Percentiles rank a stretch among this genome's conserved stretches.
These are phyloP conservation scores for Meandrina meandrites DNA, from an alignment of 92 coral and sea anemone genomes.

Conservation along the genomic window DNA sequence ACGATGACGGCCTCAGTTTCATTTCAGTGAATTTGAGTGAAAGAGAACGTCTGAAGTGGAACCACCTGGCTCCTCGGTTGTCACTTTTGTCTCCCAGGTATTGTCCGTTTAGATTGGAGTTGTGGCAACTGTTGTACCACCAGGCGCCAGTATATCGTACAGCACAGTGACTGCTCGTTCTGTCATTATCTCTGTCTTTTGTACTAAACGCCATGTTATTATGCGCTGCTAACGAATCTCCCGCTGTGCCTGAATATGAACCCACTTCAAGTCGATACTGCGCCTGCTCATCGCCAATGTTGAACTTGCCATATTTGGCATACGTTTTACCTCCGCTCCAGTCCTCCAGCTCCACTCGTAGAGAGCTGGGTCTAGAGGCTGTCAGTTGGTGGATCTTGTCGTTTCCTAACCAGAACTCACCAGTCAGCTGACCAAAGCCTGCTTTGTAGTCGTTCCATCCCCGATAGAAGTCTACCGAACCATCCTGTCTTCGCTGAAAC, in stretches of 20 bases:
- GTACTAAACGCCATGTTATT: not conserved
- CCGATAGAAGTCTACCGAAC: conserved; percentile 59
- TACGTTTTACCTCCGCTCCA: conserved; percentile 27
- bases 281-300: conserved; percentile 48
- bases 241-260: conserved; percentile 58
- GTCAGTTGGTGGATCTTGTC: conserved; percentile 61
- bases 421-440: conserved; percentile 59
- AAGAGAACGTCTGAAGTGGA: not conserved
- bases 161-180: not conserved
- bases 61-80: not conserved
- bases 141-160: not conserved
- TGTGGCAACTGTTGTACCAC: not conserved
- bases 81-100: not conserved
- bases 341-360: conserved; percentile 36
- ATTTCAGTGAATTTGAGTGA: not conserved
- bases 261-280: conserved; percentile 52
- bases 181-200: not conserved
- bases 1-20: not conserved
- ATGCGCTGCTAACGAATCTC: conserved; percentile 39
- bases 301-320: conserved; percentile 51
- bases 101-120: conserved; percentile 3
- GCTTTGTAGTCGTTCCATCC: conserved; percentile 54
- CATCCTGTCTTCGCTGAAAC: conserved; percentile 68
- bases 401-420: conserved; percentile 53
- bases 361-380: conserved; percentile 20